A percentile compares a stretch with the other conserved stretches of the same genome.
Evolutionary conservation across 2,113 vertebrate species (phyloP).

Genomic region (Chroicocephalus ridibundus): DNA sequence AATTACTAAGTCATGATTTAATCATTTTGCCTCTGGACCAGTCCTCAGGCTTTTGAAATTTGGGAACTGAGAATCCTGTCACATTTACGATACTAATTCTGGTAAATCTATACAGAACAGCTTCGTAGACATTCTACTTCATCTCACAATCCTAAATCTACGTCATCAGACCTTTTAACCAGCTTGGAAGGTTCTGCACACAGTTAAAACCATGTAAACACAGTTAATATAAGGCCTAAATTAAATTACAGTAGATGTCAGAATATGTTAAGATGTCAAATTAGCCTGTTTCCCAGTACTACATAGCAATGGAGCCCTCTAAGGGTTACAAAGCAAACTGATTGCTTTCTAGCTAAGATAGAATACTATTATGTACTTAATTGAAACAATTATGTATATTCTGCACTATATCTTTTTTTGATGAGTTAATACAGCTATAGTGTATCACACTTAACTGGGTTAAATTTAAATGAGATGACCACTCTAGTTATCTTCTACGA

Average conservation of each 20-base stretch:
- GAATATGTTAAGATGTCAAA: not conserved
- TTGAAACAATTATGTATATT: not conserved
- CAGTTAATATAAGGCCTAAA: not conserved
- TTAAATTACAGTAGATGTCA: conserved; percentile 39
- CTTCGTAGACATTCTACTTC: not conserved
- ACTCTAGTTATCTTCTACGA: not conserved
- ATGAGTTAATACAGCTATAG: not conserved
- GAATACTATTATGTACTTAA: not conserved
- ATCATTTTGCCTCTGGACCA: not conserved
- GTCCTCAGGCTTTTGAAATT: not conserved
- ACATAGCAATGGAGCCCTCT: conserved; percentile 50
- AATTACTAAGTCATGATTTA: not conserved
- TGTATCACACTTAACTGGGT: not conserved
- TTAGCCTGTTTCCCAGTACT: not conserved
- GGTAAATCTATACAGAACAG: not conserved
- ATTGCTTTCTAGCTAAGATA: not conserved
- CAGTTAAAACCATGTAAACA: not conserved
- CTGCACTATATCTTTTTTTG: not conserved
- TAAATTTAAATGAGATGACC: not conserved
- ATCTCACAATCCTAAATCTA: not conserved
- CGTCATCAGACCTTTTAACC: not conserved
- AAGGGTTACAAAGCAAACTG: conserved; percentile 17
- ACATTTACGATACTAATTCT: not conserved
- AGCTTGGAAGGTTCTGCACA: not conserved
- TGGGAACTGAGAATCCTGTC: not conserved